Percentiles rank a stretch among this genome's conserved stretches.
phyloP scores from a whole-genome alignment of 2,888 invertebrate genomes.

The Sipha maydis region DNA sequence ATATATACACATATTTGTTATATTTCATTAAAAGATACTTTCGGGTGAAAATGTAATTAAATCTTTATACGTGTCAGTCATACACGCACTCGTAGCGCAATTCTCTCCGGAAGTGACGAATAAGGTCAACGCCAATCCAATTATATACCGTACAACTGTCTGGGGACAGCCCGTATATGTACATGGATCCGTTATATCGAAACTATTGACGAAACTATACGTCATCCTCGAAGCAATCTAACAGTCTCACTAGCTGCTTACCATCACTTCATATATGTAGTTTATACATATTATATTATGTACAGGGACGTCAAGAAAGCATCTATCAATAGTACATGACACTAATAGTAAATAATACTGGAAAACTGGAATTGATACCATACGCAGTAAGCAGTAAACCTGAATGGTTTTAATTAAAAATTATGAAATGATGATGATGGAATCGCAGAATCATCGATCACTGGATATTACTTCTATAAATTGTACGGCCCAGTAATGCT shows the following conservation, averaged over 20 bases:
- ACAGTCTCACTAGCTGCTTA: background rate
- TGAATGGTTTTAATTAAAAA: background rate
- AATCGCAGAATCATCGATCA: background rate
- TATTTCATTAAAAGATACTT: background rate
- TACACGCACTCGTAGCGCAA: background rate
- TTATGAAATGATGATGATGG: background rate
- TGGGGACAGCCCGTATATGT: background rate
- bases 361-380: background rate
- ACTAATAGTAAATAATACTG: background rate
- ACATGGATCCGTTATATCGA: background rate
- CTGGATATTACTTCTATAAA: background rate
- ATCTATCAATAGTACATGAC: background rate
- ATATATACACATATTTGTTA: background rate
- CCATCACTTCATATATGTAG: background rate
- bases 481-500: background rate
- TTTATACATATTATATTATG: too few relatives aligned
- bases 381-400: background rate
- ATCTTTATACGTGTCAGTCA: background rate
- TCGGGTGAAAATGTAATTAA: background rate
- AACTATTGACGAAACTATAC: background rate
- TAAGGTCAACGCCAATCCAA: conserved; percentile 34
- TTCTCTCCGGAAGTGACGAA: conserved; percentile 24
- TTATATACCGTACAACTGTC: conserved; percentile 12
- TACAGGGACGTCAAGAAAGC: background rate
- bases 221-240: background rate